Percentiles rank a stretch among this genome's conserved stretches.
Evolutionary conservation across 2,888 invertebrate genomes (phyloP).

Genomic region (Dasypolia templi): DNA sequence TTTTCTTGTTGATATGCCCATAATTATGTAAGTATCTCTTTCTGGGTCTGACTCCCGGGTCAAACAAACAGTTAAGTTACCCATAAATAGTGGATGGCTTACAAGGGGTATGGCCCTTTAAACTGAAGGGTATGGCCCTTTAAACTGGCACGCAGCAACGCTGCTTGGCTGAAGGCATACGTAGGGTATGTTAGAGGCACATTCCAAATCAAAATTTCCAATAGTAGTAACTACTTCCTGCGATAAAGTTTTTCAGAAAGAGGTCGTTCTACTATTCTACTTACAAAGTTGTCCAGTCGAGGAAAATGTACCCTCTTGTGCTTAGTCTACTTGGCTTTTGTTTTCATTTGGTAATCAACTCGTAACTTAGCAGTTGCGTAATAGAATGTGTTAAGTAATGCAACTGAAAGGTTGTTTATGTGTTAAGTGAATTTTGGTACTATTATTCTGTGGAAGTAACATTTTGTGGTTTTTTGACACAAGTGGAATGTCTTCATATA

Average conservation of each 20-base stretch:
- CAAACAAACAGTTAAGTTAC: neutral
- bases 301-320: too few relatives aligned
- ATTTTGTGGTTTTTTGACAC: slow-evolving; percentile 2
- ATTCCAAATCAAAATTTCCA: too few relatives aligned
- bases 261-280: neutral
- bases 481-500: neutral
- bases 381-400: slow-evolving; percentile 23
- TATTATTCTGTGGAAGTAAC: slow-evolving; percentile 11
- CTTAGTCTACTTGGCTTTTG: slow-evolving; percentile 14
- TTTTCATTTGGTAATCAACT: slow-evolving; percentile 31
- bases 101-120: too few relatives aligned
- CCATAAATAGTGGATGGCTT: neutral
- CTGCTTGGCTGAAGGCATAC: too few relatives aligned
- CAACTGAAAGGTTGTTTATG: neutral
- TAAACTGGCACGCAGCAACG: neutral
- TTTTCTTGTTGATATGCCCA: neutral
- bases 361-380: slow-evolving; percentile 13
- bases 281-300: neutral
- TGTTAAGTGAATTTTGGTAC: slow-evolving; percentile 23
- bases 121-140: too few relatives aligned
- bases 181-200: too few relatives aligned
- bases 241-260: too few relatives aligned
- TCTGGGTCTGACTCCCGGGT: neutral
- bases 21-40: too few relatives aligned
- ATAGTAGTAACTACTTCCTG: too few relatives aligned